Evolutionary conservation across 2,888 invertebrate species (phyloP), one percentile per base, ranked within the genome.

Genomic region (Caenorhabditis doughertyi): DNA sequence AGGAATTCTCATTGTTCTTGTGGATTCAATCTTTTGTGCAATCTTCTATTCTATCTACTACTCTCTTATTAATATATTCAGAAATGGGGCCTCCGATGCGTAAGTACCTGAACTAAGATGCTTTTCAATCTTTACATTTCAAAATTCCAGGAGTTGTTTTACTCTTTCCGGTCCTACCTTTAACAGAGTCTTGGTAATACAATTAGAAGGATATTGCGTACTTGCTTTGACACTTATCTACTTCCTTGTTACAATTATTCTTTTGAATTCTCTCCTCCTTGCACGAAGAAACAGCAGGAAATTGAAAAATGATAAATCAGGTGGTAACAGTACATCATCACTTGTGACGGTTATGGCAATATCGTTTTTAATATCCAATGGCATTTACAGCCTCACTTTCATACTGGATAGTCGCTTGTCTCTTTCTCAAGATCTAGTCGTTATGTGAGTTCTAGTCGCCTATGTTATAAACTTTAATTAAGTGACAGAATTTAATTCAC

Each of bases 311-410:
- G 64, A 64, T 16, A 64, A 49, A 32, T 35, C 32, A 11, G n/a
- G n/a, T n/a, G n/a, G n/a, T n/a, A 5, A 21, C 18, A 51, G 51
- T 16, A 65, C 51, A 3, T 32, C 51, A 8, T n/a, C 51, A 2
- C 23, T 65, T 3, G 51, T 65, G 16, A 51, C n/a, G 3, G 9
- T 65, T 0, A 65, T 65, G 65, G 51, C 65, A 9, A 23, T 51
- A 13, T n/a, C 51, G 3, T 65, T 65, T 16, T 51, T 65, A 8
- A 2, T 65, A 11, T 65, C 65, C 23, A 8, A 21, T 16, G 1
- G 35, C 1, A 0, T 23, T 2, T 51, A 65, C 35, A 51, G 65
- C 1, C 16, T 35, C 23, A 18, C 51, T 16, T 51, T 65, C 21
- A 7, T 35, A n/a, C 29, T 35, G 13, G 65, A 65, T 25, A 44